Conservation (phyloP, 2,797 vertebrate genomes). For the Lepidocolaptes lacrymiger region DNA sequence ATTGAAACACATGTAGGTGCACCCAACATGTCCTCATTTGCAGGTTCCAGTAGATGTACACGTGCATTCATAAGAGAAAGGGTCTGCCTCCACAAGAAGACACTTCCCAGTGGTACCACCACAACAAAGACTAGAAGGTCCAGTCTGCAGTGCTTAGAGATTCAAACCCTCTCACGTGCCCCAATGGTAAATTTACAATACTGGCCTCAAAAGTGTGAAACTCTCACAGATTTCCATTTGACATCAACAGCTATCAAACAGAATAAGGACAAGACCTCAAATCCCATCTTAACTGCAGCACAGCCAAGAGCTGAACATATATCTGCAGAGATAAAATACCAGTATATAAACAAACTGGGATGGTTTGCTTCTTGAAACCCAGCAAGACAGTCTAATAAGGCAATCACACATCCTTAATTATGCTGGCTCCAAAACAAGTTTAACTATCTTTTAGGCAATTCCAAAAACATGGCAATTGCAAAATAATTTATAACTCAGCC, state of each 20-base stretch:
- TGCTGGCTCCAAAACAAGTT: neutral
- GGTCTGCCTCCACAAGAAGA: neutral
- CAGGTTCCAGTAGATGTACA: neutral
- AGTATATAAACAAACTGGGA: neutral
- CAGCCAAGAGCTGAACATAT: neutral
- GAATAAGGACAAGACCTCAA: neutral
- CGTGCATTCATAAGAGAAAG: neutral
- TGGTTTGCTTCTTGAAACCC: neutral
- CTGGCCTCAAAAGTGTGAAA: neutral
- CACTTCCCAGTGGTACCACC: neutral
- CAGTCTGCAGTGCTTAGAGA: neutral
- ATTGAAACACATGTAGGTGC: accelerated
- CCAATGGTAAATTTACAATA: neutral
- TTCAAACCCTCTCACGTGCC: neutral
- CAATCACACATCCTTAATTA: constrained; percentile 3
- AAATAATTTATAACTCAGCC: neutral
- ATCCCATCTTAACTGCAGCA: neutral
- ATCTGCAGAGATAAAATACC: neutral
- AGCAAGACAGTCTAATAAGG: neutral
- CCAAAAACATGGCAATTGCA: neutral
- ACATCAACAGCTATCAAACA: neutral
- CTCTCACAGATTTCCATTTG: neutral
- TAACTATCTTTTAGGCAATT: neutral
- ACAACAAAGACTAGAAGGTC: neutral
- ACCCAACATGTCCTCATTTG: neutral